Conservation (phyloP, 1,140 invertebrate genomes). For the Battus philenor region DNA sequence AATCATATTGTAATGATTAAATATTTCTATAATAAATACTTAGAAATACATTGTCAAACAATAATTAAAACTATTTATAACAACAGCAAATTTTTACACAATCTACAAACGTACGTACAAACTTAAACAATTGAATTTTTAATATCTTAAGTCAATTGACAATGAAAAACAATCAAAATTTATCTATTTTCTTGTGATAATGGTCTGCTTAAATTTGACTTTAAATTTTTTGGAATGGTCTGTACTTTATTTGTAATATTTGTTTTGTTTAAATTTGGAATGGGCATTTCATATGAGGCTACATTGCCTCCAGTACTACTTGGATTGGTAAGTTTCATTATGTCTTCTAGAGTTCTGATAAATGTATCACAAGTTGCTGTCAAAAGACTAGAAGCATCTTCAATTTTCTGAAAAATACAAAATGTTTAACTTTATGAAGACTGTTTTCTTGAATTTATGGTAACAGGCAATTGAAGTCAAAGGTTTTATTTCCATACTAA, state of each 20-base stretch:
- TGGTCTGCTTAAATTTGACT: slow-evolving; percentile 46
- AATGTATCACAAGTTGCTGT: slow-evolving; percentile 90
- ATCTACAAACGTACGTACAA: neutral
- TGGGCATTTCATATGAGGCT: slow-evolving; percentile 46
- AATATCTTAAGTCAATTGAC: slow-evolving; percentile 10
- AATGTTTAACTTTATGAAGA: too few relatives aligned
- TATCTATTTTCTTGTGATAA: slow-evolving; percentile 67
- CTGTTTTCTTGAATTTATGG: too few relatives aligned
- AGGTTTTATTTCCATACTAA: too few relatives aligned
- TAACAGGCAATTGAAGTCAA: too few relatives aligned
- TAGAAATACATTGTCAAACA: too few relatives aligned
- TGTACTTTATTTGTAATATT: slow-evolving; percentile 30
- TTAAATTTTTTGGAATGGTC: slow-evolving; percentile 33
- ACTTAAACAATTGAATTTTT: neutral
- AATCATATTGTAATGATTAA: too few relatives aligned
- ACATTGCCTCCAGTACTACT: slow-evolving; percentile 23
- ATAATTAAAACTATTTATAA: neutral
- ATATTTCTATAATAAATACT: too few relatives aligned
- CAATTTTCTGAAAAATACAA: slow-evolving; percentile 82
- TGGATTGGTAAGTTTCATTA: slow-evolving; percentile 81
- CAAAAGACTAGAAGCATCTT: slow-evolving; percentile 85
- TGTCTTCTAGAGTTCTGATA: slow-evolving; percentile 88
- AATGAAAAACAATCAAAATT: slow-evolving; percentile 23
- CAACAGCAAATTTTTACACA: neutral
- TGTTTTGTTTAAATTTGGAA: slow-evolving; percentile 48